Base-by-base conservation (phyloP, 1,140 invertebrate species). In the Danaus melanippus region DNA sequence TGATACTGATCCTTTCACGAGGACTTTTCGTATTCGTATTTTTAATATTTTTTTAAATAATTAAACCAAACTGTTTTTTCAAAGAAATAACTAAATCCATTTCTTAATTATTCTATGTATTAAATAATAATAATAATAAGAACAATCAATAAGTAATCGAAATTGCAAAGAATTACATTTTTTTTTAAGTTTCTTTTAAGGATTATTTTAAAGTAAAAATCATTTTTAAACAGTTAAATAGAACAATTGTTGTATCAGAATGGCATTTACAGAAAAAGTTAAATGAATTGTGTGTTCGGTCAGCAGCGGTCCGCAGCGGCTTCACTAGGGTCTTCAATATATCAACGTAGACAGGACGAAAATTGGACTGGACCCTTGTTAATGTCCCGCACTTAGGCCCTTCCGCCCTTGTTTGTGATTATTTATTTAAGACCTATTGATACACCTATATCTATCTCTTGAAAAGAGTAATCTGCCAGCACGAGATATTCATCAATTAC, bases 311-410 rank as follows among this genome's bases (percentile, higher is more conserved):
- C 67, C 58, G 68, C 53, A 63, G 64, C 52, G 62, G 66, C 66
- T 65, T 72, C 71, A 57, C 78, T 69, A 74, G 68, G 74, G 64
- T 69, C 79, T 73, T 77, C 79, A 75, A 84, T 84, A 84, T 82
- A 86, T 84, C 80, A 86, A 85, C 66, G 74, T 65, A 73, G 82
- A 86, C 82, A 86, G 80, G 71, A 82, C 75, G 80, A 82, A 84
- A 85, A 85, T 85, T 85, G 82, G 80, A 79, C 76, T 76, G 72
- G 80, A 85, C 82, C 82, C 82, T 79, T 84, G 82, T 85, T 85
- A 85, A 85, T 84, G 79, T 85, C 74, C 77, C 69, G 67, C 71
- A 76, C 77, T 85, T 82, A 81, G 74, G 67, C 71, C 71, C 71
- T 75, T 76, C 72, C 70, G 61, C 66, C 69, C 67, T 67, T 72